Evolutionary conservation across 2,797 vertebrate species (phyloP), one percentile per base, ranked within the genome.

Genomic region (Oreochromis grahami): DNA sequence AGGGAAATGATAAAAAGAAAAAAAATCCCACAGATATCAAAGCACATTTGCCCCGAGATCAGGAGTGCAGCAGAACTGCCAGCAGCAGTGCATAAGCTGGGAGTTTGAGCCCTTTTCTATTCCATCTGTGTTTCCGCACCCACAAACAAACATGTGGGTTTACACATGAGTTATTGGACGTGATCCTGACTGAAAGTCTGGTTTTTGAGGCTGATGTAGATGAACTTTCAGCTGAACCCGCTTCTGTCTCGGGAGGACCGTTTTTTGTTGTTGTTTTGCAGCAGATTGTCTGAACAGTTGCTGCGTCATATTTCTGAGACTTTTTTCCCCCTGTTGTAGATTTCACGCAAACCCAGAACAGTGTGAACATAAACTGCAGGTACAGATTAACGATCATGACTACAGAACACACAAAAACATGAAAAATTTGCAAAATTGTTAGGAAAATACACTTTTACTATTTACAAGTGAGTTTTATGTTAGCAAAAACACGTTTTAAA

Each of bases 261-360:
- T 48, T 50, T 68, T 29, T 4, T 72, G 26, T 14, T 52, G 5
- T 24, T 65, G 10, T 48, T 29, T 45, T 26, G 21, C 3, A 21
- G 68, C 80, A 83, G 78, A 84, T 76, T 84, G 76, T 90, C 81
- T 60, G 26, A 88, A 85, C 85, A 84, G 53, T 50, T 50, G 15
- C 70, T 74, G 43, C 3, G 11, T 50, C 70, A 74, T 48, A 70
- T 84, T 86, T 86, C 56, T 0, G 4, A 17, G 41, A 48, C n/a
- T 17, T 72, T 41, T 34, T 0, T 2, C 51, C 76, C 43, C 17
- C 51, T 78, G 72, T 84, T 76, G 77, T 4, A 52, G 11, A 60
- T 83, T 83, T 50, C 21, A 58, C 14, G 14, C 48, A 77, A 82
- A 81, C 17, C 26, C 26, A 5, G 24, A 50, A 48, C 70, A 50